phyloP scores from a whole-genome alignment of 2,797 vertebrate species.

The Balearica regulorum region DNA sequence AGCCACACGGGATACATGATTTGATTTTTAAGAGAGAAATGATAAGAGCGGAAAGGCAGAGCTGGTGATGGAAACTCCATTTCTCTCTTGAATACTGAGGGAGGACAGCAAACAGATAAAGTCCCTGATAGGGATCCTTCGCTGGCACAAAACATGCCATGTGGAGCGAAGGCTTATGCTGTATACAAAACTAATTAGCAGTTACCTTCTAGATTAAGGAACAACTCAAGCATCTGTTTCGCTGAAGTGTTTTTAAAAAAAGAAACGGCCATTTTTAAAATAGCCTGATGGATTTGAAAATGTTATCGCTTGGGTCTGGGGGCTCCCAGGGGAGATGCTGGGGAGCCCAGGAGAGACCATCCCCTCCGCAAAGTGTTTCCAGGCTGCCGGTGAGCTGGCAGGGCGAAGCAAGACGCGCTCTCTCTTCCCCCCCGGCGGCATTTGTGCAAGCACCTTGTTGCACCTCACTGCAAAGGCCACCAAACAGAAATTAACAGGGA shows the following conservation, averaged over 20 bases:
- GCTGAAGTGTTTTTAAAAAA: background rate
- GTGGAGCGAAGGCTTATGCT: slow-evolving; percentile 15
- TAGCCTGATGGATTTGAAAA: background rate
- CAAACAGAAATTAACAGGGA: background rate
- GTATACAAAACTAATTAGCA: slow-evolving; percentile 39
- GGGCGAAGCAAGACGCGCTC: background rate
- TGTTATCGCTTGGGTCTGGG: background rate
- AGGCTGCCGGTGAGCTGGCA: background rate
- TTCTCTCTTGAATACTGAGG: background rate
- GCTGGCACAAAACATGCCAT: slow-evolving; percentile 12
- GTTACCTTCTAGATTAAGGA: slow-evolving; percentile 46
- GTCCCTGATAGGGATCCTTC: background rate
- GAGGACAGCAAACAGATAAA: slow-evolving; percentile 31
- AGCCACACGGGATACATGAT: background rate
- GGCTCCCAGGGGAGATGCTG: background rate
- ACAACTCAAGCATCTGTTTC: slow-evolving; percentile 42
- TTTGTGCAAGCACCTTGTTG: background rate
- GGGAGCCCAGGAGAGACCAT: background rate
- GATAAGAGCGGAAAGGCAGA: background rate
- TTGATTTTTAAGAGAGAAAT: background rate
- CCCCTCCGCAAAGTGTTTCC: background rate
- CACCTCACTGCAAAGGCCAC: background rate
- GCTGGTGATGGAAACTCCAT: background rate
- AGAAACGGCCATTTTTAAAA: background rate
- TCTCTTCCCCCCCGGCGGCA: fast-evolving